phyloP scores from a whole-genome alignment of 1,140 invertebrate species.

The Drosophila burlai region DNA sequence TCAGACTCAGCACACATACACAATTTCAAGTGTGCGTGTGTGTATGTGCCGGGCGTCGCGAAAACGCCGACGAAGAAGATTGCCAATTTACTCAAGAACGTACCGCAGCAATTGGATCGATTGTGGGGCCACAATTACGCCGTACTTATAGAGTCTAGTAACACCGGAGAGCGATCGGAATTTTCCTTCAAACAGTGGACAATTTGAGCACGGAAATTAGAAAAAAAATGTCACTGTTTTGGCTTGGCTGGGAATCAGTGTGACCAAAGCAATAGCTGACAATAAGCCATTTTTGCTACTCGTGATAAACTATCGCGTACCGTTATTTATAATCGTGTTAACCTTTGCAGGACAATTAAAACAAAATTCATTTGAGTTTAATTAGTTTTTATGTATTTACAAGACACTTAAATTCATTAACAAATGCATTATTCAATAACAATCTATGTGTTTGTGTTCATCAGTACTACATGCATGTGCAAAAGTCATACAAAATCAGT shows the following conservation, averaged over 20 bases:
- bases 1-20: conserved; percentile 23
- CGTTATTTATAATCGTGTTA: background rate
- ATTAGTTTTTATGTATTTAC: conserved; percentile 56
- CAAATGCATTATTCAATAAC: conserved; percentile 78
- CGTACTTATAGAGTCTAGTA: background rate
- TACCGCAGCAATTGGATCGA: conserved; percentile 30
- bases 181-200: background rate
- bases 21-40: conserved; percentile 13
- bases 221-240: conserved; percentile 68
- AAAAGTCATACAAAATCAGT: conserved; percentile 56
- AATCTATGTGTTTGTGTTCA: conserved; percentile 65
- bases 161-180: background rate
- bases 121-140: conserved; percentile 31
- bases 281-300: background rate
- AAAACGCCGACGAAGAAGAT: conserved; percentile 63
- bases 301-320: conserved; percentile 3
- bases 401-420: conserved; percentile 79
- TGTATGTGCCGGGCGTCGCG: conserved; percentile 73
- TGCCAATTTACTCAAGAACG: background rate
- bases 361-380: conserved; percentile 6
- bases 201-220: conserved; percentile 11
- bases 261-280: background rate
- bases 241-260: conserved; percentile 51
- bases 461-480: conserved; percentile 67
- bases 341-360: background rate